A percentile compares a stretch with the other conserved stretches of the same genome.
Evolutionary conservation across 2,888 invertebrate genomes (phyloP).

Genomic region (Aphodius sticticus): DNA sequence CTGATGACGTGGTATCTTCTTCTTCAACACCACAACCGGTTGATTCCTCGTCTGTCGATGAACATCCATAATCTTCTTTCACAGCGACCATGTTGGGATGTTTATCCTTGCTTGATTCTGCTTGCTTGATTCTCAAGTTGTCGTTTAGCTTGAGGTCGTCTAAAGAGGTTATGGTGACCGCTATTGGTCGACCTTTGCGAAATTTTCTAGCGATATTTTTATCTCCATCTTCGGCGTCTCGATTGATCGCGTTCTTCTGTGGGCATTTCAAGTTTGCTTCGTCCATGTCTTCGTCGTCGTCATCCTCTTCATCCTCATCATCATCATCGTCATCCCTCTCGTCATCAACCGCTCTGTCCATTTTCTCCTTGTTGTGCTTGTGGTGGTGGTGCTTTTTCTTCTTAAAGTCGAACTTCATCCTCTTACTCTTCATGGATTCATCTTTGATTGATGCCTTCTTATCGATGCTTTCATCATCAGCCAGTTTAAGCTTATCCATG

Average conservation of each 20-base stretch:
- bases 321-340: slow-evolving; percentile 33
- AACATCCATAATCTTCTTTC: background rate
- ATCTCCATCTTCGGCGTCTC: background rate
- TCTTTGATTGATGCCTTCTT: background rate
- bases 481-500: slow-evolving; percentile 16
- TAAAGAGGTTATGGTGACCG: background rate
- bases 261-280: background rate
- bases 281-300: slow-evolving; percentile 18
- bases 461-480: background rate
- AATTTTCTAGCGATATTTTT: background rate
- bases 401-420: background rate
- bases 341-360: slow-evolving; percentile 16
- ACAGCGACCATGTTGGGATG: background rate
- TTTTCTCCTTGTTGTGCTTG: background rate
- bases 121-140: background rate
- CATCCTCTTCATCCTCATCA: slow-evolving; percentile 27
- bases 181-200: background rate
- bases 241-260: background rate
- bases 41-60: background rate
- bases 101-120: background rate
- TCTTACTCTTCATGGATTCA: background rate
- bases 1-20: background rate
- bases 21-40: background rate
- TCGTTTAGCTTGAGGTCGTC: background rate
- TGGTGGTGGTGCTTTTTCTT: background rate